These are phyloP conservation scores for Lasaia peninsularis DNA, from an alignment of 1,140 invertebrate species.

Conservation along the genomic window DNA sequence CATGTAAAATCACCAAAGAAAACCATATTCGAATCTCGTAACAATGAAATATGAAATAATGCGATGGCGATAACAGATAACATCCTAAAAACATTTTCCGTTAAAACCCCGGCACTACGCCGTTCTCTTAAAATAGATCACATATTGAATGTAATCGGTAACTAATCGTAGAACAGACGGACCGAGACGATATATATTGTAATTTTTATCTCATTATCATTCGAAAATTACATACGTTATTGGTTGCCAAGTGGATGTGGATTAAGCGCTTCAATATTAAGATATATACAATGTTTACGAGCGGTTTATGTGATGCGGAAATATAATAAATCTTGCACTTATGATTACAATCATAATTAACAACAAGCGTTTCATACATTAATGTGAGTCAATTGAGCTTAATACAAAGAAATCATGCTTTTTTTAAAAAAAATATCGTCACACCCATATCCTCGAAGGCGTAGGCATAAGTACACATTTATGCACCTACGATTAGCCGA, in stretches of 20 bases:
- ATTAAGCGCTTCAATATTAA: conserved; percentile 16
- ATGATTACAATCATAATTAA: background rate
- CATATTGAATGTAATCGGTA: conserved; percentile 15
- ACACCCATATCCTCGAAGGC: too few species aligned
- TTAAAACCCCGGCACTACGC: conserved; percentile 3
- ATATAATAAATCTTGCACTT: conserved; percentile 6
- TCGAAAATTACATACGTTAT: conserved; percentile 32
- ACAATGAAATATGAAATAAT: too few species aligned
- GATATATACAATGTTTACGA: conserved; percentile 7
- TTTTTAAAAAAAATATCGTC: too few species aligned
- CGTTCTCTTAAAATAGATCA: conserved; percentile 31
- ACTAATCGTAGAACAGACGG: conserved; percentile 34
- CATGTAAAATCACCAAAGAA: too few species aligned
- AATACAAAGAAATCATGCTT: too few species aligned
- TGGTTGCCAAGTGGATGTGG: conserved; percentile 24
- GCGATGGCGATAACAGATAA: background rate
- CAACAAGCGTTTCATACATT: background rate
- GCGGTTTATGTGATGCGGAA: conserved; percentile 1
- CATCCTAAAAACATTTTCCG: background rate
- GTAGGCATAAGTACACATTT: too few species aligned
- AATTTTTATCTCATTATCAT: conserved; percentile 37
- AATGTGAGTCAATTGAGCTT: too few species aligned
- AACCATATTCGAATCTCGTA: too few species aligned
- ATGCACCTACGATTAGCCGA: too few species aligned
- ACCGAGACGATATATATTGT: conserved; percentile 43